Base-by-base conservation (phyloP, 2,113 vertebrate genomes). In the Nibea albiflora region DNA sequence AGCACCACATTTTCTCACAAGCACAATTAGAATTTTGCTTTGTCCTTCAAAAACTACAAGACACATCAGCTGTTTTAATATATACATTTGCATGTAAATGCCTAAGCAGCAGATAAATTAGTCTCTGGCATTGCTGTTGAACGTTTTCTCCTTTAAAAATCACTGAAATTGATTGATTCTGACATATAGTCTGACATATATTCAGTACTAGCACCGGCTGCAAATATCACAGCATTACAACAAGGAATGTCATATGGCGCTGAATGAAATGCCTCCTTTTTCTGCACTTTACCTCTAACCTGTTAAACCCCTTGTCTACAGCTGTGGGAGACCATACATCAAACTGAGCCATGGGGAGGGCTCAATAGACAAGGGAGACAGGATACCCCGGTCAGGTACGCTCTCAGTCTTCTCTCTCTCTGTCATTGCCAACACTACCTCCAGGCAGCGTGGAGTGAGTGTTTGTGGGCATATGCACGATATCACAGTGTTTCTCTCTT, bases 261-360 rank as follows among this genome's bases (percentile, higher is more conserved):
- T 50, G 24, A 57, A 61, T 66, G 5, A 39, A 71, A 58, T 54
- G 70, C 39, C 24, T 73, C n/a, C 44, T 22, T 52, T 80, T 62
- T 22, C n/a, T 49, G 22, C n/a, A 54, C 17, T 72, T 50, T 15
- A 63, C 63, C 44, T 76, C 10, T 76, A 71, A 84, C 49, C 26
- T 78, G 2, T 52, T 8, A 73, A 79, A 17, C 31, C 8, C 24
- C 35, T 70, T 76, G 58, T 80, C 64, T 76, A 2, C 88, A 99
- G 98, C 92, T 99, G 98, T 89, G 98, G 98, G 89, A 94, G 97
- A 86, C 95, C 96, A 0, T 98, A 97, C 90, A 95, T 95, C 88
- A 96, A 93, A 92, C 89, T 90, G 84, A 96, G 90, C 84, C 91
- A 96, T 42, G 92, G 89, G 1, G 96, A 96, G 17, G 95, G 95